These are phyloP conservation scores for Podarcis raffonei DNA, from an alignment of 2,113 vertebrate species.

Conservation along the genomic window DNA sequence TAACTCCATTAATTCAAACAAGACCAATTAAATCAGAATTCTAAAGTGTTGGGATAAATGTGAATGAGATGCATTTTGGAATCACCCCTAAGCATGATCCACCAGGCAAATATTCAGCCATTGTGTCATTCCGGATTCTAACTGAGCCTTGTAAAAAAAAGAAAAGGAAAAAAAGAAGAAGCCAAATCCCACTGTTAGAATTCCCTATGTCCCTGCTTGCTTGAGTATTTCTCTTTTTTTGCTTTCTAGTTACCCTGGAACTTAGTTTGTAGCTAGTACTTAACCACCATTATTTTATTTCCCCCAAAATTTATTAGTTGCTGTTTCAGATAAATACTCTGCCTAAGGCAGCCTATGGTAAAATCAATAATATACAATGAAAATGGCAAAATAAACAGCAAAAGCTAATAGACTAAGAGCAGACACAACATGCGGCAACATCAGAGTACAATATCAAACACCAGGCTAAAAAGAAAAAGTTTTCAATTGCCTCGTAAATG, in stretches of 20 bases:
- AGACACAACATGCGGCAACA: not conserved
- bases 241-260: not conserved
- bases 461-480: not conserved
- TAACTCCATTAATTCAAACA: not conserved
- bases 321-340: not conserved
- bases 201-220: not conserved
- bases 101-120: not conserved
- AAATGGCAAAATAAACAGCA: not conserved
- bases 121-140: not conserved
- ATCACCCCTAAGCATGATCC: not conserved
- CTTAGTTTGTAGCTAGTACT: not conserved
- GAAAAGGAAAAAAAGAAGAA: not conserved
- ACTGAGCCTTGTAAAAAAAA: not conserved
- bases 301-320: conserved; percentile 10
- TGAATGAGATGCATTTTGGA: not conserved
- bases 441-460: conserved; percentile 5
- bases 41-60: not conserved
- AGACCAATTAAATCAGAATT: not conserved
- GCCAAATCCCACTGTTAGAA: not conserved
- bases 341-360: conserved; percentile 15
- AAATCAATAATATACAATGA: conserved; percentile 4
- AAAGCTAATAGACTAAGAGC: not conserved
- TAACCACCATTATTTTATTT: conserved; percentile 8
- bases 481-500: not conserved
- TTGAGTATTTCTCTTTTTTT: not conserved